Evolutionary conservation across 2,113 vertebrate species (phyloP).

Genomic region (Colossoma macropomum): DNA sequence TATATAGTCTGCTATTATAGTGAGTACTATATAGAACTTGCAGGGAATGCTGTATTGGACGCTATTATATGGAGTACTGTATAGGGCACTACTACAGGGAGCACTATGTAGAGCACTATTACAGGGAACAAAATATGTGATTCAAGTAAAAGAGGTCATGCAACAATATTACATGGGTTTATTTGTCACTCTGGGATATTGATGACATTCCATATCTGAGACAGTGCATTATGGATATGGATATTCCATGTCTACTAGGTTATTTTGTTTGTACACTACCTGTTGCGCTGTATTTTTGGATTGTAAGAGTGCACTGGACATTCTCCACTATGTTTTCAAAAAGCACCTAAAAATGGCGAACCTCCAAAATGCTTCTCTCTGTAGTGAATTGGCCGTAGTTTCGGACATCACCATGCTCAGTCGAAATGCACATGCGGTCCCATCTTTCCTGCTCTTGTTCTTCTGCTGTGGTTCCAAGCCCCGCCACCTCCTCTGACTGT

Average conservation of each 20-base stretch:
- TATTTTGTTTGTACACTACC: no score
- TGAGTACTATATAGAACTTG: not conserved
- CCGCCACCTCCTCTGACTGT: not conserved
- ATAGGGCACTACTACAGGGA: not conserved
- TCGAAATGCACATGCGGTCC: not conserved
- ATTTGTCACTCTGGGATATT: no score
- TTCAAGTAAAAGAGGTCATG: no score
- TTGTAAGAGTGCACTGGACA: not conserved
- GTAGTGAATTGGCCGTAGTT: not conserved
- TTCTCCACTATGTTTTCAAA: not conserved
- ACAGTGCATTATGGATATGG: no score
- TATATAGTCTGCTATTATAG: not conserved
- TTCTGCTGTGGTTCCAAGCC: not conserved
- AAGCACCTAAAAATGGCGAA: not conserved
- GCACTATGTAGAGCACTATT: not conserved
- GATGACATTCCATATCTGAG: no score
- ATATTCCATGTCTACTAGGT: no score
- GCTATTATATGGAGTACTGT: not conserved
- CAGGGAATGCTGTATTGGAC: not conserved
- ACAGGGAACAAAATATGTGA: not conserved
- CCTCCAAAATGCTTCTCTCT: not conserved
- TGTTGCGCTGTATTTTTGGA: not conserved
- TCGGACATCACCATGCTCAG: not conserved
- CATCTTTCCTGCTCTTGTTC: not conserved
- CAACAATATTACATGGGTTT: no score